Evolutionary conservation across 2,888 invertebrate species (phyloP).

Genomic region (Dyspetes luteomarginatus): DNA sequence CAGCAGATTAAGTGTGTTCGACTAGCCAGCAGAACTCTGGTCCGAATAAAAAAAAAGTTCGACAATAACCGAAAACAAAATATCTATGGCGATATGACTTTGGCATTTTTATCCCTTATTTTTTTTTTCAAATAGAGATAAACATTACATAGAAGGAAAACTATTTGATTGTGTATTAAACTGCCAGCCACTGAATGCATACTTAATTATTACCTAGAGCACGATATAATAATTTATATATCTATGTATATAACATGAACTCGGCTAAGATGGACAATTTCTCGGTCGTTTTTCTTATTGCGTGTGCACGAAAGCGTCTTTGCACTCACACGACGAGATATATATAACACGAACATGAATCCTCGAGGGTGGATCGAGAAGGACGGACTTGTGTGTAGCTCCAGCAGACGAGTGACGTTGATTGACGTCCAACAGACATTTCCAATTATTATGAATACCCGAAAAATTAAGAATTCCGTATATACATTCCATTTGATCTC

Average conservation of each 20-base stretch:
- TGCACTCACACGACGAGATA: slow-evolving; percentile 50
- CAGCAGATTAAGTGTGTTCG: not conserved
- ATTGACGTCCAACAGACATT: slow-evolving; percentile 80
- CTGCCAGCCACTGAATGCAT: too few species aligned
- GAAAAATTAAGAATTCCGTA: slow-evolving; percentile 68
- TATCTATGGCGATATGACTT: too few species aligned
- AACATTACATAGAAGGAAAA: too few species aligned
- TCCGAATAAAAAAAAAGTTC: too few species aligned
- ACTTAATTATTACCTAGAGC: too few species aligned
- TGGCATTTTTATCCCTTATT: too few species aligned
- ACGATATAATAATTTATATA: too few species aligned
- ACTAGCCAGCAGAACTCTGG: slow-evolving; percentile 4
- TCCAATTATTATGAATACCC: slow-evolving; percentile 80
- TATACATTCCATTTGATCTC: slow-evolving; percentile 18
- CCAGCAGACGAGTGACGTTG: slow-evolving; percentile 75
- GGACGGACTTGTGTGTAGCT: slow-evolving; percentile 50
- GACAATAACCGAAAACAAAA: too few species aligned
- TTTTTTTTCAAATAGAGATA: too few species aligned
- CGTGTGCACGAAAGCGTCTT: slow-evolving; percentile 26
- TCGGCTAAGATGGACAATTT: slow-evolving; percentile 70
- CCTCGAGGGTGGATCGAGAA: slow-evolving; percentile 68
- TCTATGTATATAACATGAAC: not conserved
- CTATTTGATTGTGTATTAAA: too few species aligned
- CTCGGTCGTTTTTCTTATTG: slow-evolving; percentile 8
- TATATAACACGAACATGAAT: slow-evolving; percentile 56